phyloP scores from a whole-genome alignment of 2,113 vertebrate species.

The Erinaceus europaeus region DNA sequence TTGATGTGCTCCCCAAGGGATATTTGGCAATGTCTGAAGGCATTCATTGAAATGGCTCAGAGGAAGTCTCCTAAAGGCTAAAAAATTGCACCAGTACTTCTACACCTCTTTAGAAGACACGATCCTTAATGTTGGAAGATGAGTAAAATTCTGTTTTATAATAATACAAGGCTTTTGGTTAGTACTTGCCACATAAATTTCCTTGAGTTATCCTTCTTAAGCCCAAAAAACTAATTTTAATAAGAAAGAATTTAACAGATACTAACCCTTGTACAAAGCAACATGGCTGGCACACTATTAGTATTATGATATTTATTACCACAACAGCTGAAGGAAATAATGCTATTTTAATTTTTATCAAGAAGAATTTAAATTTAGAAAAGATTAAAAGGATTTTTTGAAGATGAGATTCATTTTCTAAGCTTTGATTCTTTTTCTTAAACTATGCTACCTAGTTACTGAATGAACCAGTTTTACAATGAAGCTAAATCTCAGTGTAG shows the following conservation, averaged over 20 bases:
- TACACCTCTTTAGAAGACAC: not conserved
- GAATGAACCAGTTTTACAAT: no score
- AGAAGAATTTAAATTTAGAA: not conserved
- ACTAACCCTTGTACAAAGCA: conserved; percentile 5
- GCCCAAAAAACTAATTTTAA: conserved; percentile 21
- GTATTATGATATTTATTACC: not conserved
- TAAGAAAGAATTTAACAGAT: conserved; percentile 21
- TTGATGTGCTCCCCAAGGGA: not conserved
- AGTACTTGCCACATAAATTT: conserved; percentile 26
- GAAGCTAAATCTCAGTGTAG: no score
- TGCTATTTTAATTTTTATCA: not conserved
- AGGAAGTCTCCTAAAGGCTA: not conserved
- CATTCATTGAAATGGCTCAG: not conserved
- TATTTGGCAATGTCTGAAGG: not conserved
- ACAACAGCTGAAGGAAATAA: conserved; percentile 14
- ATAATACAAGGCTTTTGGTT: conserved; percentile 17
- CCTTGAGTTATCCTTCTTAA: not conserved
- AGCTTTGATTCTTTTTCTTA: not conserved
- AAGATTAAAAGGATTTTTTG: conserved; percentile 5
- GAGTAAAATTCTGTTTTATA: not conserved
- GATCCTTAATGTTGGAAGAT: not conserved
- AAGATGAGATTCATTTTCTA: not conserved
- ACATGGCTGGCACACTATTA: conserved; percentile 4
- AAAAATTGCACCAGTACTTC: conserved; percentile 7
- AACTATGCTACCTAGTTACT: not conserved